Evolutionary conservation across 35 echinoderm and acorn worm genomes (phyloP).

Genomic region (Amphiura filiformis): DNA sequence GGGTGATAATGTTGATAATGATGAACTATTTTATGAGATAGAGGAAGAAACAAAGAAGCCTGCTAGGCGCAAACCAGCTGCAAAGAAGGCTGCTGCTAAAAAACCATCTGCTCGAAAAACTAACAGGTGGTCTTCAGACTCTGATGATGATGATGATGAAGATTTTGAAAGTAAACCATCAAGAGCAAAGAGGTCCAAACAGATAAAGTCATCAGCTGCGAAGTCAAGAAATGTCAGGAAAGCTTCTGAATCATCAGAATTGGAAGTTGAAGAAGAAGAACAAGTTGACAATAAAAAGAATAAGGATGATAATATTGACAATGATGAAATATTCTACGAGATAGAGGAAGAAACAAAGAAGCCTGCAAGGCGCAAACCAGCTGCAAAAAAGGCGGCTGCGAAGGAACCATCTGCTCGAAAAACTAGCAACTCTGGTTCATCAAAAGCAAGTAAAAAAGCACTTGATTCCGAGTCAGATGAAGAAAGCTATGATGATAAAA

Average conservation of each 20-base stretch:
- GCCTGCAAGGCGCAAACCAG: not conserved
- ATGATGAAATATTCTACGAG: not conserved
- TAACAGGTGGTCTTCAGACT: not conserved
- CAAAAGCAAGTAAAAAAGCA: no score
- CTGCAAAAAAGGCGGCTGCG: not conserved
- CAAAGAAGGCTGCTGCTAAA: not conserved
- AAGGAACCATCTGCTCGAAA: not conserved
- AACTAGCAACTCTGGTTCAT: not conserved
- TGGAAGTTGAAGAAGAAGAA: not conserved
- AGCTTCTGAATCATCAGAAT: not conserved
- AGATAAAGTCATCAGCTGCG: not conserved
- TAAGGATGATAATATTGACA: not conserved
- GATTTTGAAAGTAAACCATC: not conserved
- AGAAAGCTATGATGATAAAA: no score
- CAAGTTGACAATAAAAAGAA: not conserved
- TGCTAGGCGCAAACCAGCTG: not conserved
- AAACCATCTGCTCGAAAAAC: not conserved
- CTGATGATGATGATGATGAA: not conserved
- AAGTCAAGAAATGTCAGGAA: not conserved
- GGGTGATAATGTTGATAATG: not conserved
- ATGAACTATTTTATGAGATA: not conserved
- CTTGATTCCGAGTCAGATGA: no score
- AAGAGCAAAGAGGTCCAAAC: not conserved
- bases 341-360: not conserved
- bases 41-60: not conserved